A percentile compares a stretch with the other conserved stretches of the same genome.
These are phyloP conservation scores for Alcedo quadribrachys DNA, from an alignment of 2,797 vertebrate species.

Conservation along the genomic window DNA sequence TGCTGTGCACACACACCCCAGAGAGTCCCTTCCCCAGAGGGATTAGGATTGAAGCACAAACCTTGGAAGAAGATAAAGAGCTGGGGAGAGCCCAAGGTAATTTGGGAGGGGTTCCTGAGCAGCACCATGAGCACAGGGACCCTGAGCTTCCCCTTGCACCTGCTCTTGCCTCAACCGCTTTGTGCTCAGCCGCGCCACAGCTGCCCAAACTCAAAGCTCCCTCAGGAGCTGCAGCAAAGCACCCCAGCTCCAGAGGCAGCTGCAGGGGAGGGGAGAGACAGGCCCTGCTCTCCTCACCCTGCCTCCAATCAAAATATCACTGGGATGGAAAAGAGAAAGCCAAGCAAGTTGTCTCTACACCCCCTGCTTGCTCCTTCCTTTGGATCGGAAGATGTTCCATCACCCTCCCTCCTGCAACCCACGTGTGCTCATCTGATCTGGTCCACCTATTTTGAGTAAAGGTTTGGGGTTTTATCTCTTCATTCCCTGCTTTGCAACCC, in stretches of 20 bases:
- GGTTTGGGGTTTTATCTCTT: too few relatives aligned
- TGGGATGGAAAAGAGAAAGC: background rate
- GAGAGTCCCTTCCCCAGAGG: background rate
- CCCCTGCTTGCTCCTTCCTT: background rate
- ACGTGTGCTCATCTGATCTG: accelerated
- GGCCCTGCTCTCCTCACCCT: background rate
- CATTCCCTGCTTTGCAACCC: background rate
- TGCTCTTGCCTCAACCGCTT: slow-evolving; percentile 27
- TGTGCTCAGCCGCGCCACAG: background rate
- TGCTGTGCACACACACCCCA: background rate
- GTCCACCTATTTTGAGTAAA: background rate
- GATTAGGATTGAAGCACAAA: background rate
- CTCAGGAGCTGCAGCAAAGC: background rate
- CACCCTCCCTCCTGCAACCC: background rate
- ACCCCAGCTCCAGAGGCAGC: background rate
- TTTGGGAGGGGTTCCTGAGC: slow-evolving; percentile 6
- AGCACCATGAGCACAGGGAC: background rate
- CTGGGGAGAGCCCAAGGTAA: slow-evolving; percentile 14
- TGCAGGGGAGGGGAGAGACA: background rate
- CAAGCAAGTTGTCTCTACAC: background rate
- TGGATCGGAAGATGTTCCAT: background rate
- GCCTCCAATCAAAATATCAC: background rate
- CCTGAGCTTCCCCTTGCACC: background rate
- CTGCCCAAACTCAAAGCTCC: background rate
- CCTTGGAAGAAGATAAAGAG: background rate